Conservation (phyloP, 2,888 invertebrate genomes). For the Amorpha juglandis region DNA sequence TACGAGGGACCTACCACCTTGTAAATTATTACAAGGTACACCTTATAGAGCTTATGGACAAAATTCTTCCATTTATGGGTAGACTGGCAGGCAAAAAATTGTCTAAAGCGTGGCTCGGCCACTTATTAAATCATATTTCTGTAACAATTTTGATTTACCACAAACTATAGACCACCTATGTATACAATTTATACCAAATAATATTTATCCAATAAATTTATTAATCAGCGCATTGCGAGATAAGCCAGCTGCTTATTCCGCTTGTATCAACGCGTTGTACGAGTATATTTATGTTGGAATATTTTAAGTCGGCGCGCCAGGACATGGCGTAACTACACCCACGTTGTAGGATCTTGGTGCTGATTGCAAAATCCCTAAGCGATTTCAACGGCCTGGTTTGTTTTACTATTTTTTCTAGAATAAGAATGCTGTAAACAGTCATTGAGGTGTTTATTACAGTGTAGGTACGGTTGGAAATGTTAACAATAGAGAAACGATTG, state of each 20-base stretch:
- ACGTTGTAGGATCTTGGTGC: constrained; percentile 21
- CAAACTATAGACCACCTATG: background rate
- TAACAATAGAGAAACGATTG: too few species aligned
- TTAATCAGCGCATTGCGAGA: constrained; percentile 20
- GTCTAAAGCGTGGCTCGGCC: too few species aligned
- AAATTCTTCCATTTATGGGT: too few species aligned
- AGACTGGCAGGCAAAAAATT: too few species aligned
- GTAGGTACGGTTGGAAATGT: too few species aligned
- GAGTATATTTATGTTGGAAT: constrained; percentile 15
- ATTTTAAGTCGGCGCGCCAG: constrained; percentile 24
- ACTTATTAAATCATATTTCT: too few species aligned
- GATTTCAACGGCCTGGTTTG: background rate
- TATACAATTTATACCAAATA: background rate
- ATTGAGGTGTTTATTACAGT: too few species aligned
- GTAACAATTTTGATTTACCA: too few species aligned
- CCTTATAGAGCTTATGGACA: too few species aligned
- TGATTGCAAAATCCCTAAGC: constrained; percentile 20
- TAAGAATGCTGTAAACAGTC: too few species aligned
- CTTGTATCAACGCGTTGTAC: constrained; percentile 16
- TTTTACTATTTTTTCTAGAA: background rate
- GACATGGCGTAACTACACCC: constrained; percentile 25
- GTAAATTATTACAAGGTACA: too few species aligned
- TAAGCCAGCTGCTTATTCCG: constrained; percentile 12
- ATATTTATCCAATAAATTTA: background rate
- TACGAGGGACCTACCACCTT: too few species aligned